A percentile compares a stretch with the other conserved stretches of the same genome.
phyloP scores from a whole-genome alignment of 2,888 invertebrate genomes.

The Callosobruchus maculatus region DNA sequence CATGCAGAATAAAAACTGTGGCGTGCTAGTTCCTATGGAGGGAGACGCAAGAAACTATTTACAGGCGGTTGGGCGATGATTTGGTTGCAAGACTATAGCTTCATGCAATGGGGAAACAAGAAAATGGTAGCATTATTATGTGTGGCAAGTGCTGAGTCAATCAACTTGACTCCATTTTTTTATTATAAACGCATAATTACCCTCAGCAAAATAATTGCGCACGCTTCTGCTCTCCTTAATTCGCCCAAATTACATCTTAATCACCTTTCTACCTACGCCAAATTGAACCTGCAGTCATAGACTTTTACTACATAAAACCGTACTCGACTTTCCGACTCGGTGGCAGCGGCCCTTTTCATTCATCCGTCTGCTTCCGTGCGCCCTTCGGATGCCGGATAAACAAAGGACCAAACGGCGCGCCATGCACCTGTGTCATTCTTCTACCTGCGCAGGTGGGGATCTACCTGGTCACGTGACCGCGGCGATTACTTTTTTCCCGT shows the following conservation, averaged over 20 bases:
- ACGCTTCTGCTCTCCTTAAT: neutral
- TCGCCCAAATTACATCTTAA: neutral
- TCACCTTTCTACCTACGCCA: neutral
- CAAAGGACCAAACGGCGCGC: neutral
- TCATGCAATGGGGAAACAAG: too few relatives aligned
- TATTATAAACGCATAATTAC: too few relatives aligned
- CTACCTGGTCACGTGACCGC: neutral
- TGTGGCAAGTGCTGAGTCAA: too few relatives aligned
- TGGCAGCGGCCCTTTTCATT: neutral
- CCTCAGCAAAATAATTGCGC: neutral
- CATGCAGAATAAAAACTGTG: too few relatives aligned
- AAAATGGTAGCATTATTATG: too few relatives aligned
- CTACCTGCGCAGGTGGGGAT: neutral
- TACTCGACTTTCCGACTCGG: neutral
- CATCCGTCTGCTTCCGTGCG: neutral
- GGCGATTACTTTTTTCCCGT: neutral
- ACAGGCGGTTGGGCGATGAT: too few relatives aligned
- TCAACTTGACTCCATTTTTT: too few relatives aligned
- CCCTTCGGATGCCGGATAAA: neutral
- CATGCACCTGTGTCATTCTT: neutral
- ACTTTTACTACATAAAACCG: neutral
- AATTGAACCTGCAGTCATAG: neutral
- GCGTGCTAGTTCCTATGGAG: too few relatives aligned
- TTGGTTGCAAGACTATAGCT: too few relatives aligned
- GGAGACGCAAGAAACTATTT: too few relatives aligned